Base-by-base conservation (phyloP, 2,888 invertebrate genomes). In the Apocheima hispidaria region DNA sequence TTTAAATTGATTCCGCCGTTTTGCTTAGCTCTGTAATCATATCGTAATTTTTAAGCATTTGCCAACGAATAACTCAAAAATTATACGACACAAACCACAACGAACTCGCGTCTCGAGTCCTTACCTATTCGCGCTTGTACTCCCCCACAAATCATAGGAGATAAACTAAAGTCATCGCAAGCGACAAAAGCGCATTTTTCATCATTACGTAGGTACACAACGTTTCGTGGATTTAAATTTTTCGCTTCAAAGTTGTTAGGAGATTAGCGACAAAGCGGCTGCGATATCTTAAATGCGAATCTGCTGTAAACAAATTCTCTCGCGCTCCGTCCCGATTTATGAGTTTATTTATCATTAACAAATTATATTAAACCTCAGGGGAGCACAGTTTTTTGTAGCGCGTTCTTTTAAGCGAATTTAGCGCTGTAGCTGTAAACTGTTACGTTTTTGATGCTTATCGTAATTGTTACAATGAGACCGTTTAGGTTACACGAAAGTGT, bases 291-390 rank as follows among this genome's bases (percentile, higher is more conserved):
- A 92, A 92, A 92, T 90, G 91, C 84, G 86, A 84, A 92, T 92
- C 92, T 90, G 92, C 77, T 92, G 92, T 92, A 91, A 91, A 92
- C 92, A 92, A 92, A 92, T 92, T 92, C 92, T 75, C 88, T 88
- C 81, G 83, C 87, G 83, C 88, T 81, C 75, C 76, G 73, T 60
- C 75, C 70, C 84, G 81, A 93, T 92, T 93, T 93, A 93, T 93
- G 92, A 87, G 93, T 92, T 93, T 93, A 93, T 93, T 92, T 93
- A 93, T 93, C 93, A 93, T 93, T 93, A 93, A 89, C 93, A 89
- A 93, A 93, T 93, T 93, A 93, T 92, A 93, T 92, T 88, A 90
- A 90, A 90, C 85, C 86, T 83, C 81, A 78, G 77, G 78, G 78
- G 80, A 77, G 82, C 79, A 84, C 84, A 79, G 77, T 86, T 89